Conservation (phyloP, 1,140 invertebrate genomes). For the Heterodera carotae region DNA sequence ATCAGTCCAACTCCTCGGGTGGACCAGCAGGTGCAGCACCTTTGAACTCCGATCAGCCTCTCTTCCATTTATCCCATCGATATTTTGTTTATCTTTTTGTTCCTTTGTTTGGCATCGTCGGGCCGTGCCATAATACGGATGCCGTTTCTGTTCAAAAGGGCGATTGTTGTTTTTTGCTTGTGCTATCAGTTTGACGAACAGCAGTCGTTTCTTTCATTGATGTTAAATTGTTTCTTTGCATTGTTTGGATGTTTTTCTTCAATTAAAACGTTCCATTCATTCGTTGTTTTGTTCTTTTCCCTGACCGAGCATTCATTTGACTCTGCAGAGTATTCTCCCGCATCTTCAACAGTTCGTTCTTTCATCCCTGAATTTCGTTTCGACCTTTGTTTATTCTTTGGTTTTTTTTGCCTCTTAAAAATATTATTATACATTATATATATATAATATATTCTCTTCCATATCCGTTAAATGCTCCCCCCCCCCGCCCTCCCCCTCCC, state of each 20-base stretch:
- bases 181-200: background rate
- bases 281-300: background rate
- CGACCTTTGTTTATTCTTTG: background rate
- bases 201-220: background rate
- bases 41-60: background rate
- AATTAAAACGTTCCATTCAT: constrained; percentile 8
- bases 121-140: constrained; percentile 1
- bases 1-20: constrained; percentile 36
- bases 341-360: background rate
- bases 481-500: too few species aligned
- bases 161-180: too few species aligned
- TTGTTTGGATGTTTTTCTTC: background rate
- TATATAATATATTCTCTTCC: background rate
- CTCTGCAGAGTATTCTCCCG: constrained; percentile 9
- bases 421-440: background rate
- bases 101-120: background rate
- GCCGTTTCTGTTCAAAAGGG: background rate
- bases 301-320: background rate
- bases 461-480: background rate
- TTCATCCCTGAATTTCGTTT: background rate
- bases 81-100: too few species aligned
- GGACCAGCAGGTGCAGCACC: constrained; percentile 31
- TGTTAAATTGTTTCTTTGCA: background rate
- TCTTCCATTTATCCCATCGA: background rate
- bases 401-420: background rate